Base-by-base conservation (phyloP, 2,888 invertebrate genomes). In the Xestobium rufovillosum region DNA sequence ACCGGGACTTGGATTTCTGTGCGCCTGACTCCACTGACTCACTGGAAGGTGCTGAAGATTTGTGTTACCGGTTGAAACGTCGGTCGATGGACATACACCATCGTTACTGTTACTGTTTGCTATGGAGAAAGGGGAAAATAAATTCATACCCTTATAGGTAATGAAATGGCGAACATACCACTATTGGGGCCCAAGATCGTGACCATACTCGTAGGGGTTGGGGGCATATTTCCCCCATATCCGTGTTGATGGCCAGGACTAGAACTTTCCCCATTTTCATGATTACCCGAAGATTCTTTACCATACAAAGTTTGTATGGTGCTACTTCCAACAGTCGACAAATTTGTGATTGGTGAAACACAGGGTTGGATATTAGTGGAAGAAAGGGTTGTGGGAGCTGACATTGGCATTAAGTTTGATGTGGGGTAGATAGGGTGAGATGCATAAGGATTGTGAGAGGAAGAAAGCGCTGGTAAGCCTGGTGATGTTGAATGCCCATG, bases 111-210 rank as follows among this genome's bases (percentile, higher is more conserved):
- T 59, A 42, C 56, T 59, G 36, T 60, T 60, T 3, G 53, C 61
- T 61, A 47, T 26, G 41, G 35, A 4, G 34, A 27, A 34, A 30
- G 25, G n/a, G n/a, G 6, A 19, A 6, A 8, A 8, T 19, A 6
- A 19, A 19, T 8, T 19, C n/a, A 6, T 19, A n/a, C n/a, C n/a
- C 23, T 6, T 8, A 19, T 19, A n/a, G 6, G 6, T 19, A 8
- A 19, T 8, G 23, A 19, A 19, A n/a, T 19, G 6, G 23, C 23
- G n/a, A 19, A 19, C 23, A 19, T 19, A 47, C 65, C 64, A 3
- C 67, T 69, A 44, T 67, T 69, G 0, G 70, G 62, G 4, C 69
- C 69, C 51, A 71, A 57, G 58, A 71, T 67, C 3, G 69, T 68
- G 4, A 68, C 63, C 40, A 69, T 51, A 4, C 69, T 66, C 36